Percentiles rank a stretch among this genome's conserved stretches.
Evolutionary conservation across 2,888 invertebrate species (phyloP).

Genomic region (Acleris laterana): DNA sequence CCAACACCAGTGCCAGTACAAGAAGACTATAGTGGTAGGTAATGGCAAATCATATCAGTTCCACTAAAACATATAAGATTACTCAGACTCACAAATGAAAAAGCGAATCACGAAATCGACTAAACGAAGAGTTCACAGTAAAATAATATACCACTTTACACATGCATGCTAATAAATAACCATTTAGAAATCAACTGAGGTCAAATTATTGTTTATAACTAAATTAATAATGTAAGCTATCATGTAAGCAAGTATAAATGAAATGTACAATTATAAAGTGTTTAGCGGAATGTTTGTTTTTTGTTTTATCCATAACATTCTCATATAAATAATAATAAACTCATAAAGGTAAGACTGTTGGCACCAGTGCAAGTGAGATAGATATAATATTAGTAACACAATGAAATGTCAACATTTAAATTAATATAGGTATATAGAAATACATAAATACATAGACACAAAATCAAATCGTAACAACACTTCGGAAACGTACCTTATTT

Average conservation of each 20-base stretch:
- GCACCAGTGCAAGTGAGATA: slow-evolving; percentile 71
- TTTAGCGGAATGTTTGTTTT: slow-evolving; percentile 57
- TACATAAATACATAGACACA: slow-evolving; percentile 74
- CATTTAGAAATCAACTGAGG: slow-evolving; percentile 60
- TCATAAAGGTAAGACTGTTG: slow-evolving; percentile 52
- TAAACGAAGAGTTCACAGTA: slow-evolving; percentile 57
- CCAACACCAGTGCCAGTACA: slow-evolving; percentile 83
- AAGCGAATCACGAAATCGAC: slow-evolving; percentile 36
- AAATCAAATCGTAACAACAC: slow-evolving; percentile 74
- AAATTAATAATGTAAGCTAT: slow-evolving; percentile 68
- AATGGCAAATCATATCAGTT: slow-evolving; percentile 72
- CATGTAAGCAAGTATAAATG: slow-evolving; percentile 70
- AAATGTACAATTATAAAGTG: slow-evolving; percentile 46
- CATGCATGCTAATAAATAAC: slow-evolving; percentile 74
- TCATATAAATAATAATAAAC: slow-evolving; percentile 50
- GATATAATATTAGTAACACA: slow-evolving; percentile 67
- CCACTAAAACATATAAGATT: slow-evolving; percentile 61
- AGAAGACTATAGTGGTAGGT: slow-evolving; percentile 80
- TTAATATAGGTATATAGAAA: slow-evolving; percentile 55
- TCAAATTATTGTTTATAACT: slow-evolving; percentile 53
- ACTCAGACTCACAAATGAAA: slow-evolving; percentile 49
- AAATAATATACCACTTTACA: slow-evolving; percentile 64
- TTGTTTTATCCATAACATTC: slow-evolving; percentile 78
- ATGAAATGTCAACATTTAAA: slow-evolving; percentile 52
- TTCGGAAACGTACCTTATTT: slow-evolving; percentile 79